Evolutionary conservation across 1,140 invertebrate species (phyloP).

Genomic region (Mya arenaria): DNA sequence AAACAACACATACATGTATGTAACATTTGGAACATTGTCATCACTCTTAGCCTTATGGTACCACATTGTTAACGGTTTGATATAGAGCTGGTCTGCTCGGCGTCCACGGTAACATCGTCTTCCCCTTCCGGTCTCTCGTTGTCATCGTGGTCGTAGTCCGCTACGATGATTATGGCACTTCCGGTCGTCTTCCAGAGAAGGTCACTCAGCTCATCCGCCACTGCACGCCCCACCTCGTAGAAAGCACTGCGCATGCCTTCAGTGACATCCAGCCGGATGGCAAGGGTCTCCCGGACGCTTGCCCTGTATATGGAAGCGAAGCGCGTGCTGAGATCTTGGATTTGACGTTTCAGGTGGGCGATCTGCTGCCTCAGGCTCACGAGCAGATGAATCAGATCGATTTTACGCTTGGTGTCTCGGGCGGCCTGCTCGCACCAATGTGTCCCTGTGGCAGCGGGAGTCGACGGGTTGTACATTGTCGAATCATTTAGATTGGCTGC

Average conservation of each 20-base stretch:
- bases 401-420: too few species aligned
- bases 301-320: neutral
- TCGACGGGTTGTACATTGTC: too few species aligned
- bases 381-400: too few species aligned
- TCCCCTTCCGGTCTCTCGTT: constrained; percentile 28
- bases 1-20: too few species aligned
- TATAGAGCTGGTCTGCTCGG: too few species aligned
- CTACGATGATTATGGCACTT: constrained; percentile 10
- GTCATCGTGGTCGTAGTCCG: constrained; percentile 46
- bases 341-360: constrained; percentile 26
- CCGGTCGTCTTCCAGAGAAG: constrained; percentile 37
- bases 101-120: neutral
- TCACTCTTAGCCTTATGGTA: too few species aligned
- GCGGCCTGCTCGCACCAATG: too few species aligned
- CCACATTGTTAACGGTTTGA: too few species aligned
- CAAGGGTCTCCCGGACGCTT: constrained; percentile 14
- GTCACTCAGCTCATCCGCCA: constrained; percentile 40
- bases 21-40: too few species aligned
- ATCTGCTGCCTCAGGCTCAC: constrained; percentile 22
- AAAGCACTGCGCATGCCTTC: constrained; percentile 43
- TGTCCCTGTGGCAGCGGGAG: too few species aligned
- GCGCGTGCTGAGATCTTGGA: constrained; percentile 13
- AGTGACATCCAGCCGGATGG: constrained; percentile 44
- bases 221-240: constrained; percentile 23
- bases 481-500: too few species aligned